Percentiles rank a stretch among this genome's conserved stretches.
These are phyloP conservation scores for Conus canariensis DNA, from an alignment of 2,888 invertebrate genomes.

Conservation along the genomic window DNA sequence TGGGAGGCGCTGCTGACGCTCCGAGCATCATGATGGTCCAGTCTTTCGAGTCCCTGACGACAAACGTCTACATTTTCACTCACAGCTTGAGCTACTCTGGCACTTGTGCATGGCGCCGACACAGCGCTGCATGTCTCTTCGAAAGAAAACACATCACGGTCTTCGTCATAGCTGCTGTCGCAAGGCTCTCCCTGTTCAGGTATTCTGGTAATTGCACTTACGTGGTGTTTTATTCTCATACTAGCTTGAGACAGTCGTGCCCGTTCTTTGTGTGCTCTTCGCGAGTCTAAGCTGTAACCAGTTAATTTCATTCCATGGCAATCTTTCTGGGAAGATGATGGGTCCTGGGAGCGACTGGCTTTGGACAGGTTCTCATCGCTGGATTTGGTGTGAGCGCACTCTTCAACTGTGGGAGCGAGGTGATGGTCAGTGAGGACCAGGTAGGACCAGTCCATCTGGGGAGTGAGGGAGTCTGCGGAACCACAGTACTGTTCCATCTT, in stretches of 20 bases:
- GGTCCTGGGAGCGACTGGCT: not conserved
- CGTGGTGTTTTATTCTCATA: not conserved
- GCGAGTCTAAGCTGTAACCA: not conserved
- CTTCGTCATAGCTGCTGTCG: constrained; percentile 9
- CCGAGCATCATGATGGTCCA: not conserved
- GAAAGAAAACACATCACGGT: not conserved
- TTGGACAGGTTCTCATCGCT: not conserved
- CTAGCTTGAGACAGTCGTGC: not conserved
- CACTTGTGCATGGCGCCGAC: not conserved
- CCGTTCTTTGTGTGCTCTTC: not conserved
- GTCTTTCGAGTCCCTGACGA: not conserved
- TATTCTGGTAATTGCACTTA: not conserved
- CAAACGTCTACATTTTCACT: not conserved
- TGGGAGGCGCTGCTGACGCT: not conserved
- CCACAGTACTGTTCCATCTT: constrained; percentile 34
- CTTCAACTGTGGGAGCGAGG: not conserved
- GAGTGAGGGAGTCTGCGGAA: constrained; percentile 38
- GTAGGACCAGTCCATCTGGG: constrained; percentile 55
- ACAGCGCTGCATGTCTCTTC: not conserved
- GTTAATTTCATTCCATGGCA: not conserved
- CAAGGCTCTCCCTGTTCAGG: not conserved
- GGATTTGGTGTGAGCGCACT: not conserved
- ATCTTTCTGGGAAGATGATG: not conserved
- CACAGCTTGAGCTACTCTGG: not conserved
- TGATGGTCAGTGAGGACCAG: constrained; percentile 43